Percentiles rank a stretch among this genome's conserved stretches.
Conservation (phyloP, 2,888 invertebrate species). For the Disparrhopalites patrizii region DNA sequence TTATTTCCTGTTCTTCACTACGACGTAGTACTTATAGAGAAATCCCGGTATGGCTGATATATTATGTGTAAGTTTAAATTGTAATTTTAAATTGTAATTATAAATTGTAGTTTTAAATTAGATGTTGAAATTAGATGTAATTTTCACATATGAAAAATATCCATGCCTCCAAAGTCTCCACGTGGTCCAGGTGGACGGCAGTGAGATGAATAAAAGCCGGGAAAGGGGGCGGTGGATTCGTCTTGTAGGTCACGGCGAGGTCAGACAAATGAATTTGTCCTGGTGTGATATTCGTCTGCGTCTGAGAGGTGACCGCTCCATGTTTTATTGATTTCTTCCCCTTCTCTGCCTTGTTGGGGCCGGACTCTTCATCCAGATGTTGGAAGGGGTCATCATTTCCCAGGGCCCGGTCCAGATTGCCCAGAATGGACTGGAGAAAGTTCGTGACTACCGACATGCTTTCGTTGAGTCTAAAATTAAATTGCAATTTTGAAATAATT, state of each 20-base stretch:
- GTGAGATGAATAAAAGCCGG: background rate
- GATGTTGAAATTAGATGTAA: too few relatives aligned
- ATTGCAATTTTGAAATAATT: too few relatives aligned
- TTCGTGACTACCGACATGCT: background rate
- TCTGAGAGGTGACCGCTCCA: too few relatives aligned
- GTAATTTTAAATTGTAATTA: background rate
- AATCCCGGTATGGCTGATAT: too few relatives aligned
- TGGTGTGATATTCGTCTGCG: too few relatives aligned
- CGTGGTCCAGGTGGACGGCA: background rate
- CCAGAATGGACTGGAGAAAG: slow-evolving; percentile 4
- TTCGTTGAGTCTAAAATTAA: background rate
- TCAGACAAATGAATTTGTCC: background rate
- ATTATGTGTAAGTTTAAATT: too few relatives aligned
- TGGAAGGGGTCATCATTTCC: background rate
- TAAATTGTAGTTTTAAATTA: too few relatives aligned
- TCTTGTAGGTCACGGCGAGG: background rate
- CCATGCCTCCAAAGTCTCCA: background rate
- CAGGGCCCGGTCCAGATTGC: background rate
- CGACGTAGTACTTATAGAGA: too few relatives aligned
- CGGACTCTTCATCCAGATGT: background rate
- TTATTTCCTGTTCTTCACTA: too few relatives aligned
- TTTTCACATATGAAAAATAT: too few relatives aligned
- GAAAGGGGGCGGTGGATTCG: slow-evolving; percentile 13
- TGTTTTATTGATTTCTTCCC: too few relatives aligned
- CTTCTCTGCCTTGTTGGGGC: background rate